Base-by-base conservation (phyloP, 2,113 vertebrate genomes). In the Ictalurus furcatus region DNA sequence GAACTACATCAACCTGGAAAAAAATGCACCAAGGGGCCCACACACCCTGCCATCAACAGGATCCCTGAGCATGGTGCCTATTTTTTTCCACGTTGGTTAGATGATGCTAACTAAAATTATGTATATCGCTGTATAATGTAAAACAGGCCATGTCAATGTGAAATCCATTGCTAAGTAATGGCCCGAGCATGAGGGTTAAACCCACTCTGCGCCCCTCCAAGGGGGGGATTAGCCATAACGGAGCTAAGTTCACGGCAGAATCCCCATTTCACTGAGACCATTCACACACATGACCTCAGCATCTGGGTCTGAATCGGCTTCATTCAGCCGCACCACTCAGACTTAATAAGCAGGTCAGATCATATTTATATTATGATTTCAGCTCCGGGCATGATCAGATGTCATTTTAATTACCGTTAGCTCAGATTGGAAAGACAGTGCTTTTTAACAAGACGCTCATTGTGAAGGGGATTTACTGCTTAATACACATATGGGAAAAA, bases 271-370 rank as follows among this genome's bases (percentile, higher is more conserved):
- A 78, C 85, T 48, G 63, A 82, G 80, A 89, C 61, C 48, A 65
- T 82, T 78, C 84, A 78, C 86, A 92, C 63, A 73, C 71, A 88
- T 88, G 90, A 91, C 87, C 91, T 85, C 79, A 86, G 88, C 52
- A 54, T 88, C 86, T 74, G 85, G 85, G 79, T 88, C 79, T 88
- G 74, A 91, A 90, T 86, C 63, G 78, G 54, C 58, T 59, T 85
- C 89, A 84, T 88, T 91, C 73, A 90, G 61, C 17, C 8, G 25
- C 21, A 52, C 59, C 71, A 48, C 6, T 88, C 67, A 67, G 69
- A 83, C 74, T 88, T 76, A 84, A 84, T 88, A 30, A 84, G 87
- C 48, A 89, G 40, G 67, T 44, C 44, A 40, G 88, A 81, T 87
- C 85, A 85, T 87, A 85, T 85, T 89, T 83, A 78, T 58, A 59